phyloP scores from a whole-genome alignment of 2,888 invertebrate species.

The Exephanes ischioxanthus region DNA sequence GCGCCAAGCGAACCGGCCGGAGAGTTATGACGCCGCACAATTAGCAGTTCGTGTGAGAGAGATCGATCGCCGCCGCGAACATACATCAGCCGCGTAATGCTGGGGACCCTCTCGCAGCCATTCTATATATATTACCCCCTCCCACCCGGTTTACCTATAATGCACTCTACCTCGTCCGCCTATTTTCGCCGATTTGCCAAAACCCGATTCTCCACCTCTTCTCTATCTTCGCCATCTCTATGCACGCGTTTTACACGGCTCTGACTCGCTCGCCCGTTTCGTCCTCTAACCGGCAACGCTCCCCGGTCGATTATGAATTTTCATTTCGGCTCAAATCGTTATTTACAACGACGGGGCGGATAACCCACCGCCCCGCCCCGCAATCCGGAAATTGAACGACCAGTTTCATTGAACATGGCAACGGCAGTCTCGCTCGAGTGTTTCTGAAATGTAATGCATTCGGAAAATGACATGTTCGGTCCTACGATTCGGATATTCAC shows the following conservation, averaged over 20 bases:
- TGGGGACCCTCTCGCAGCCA: conserved; percentile 75
- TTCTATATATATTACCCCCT: conserved; percentile 8
- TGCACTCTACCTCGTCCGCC: conserved; percentile 63
- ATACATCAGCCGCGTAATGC: conserved; percentile 84
- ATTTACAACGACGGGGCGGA: conserved; percentile 38
- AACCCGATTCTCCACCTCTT: conserved; percentile 49
- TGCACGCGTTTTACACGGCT: conserved; percentile 26
- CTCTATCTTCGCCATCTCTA: conserved; percentile 32
- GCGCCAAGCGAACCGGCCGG: conserved; percentile 69
- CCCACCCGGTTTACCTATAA: conserved; percentile 59
- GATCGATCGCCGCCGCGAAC: conserved; percentile 84
- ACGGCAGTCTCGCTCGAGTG: neutral
- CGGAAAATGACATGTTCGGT: conserved; percentile 1
- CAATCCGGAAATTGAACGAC: conserved; percentile 46
- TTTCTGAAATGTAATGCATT: neutral
- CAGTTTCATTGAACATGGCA: conserved; percentile 24
- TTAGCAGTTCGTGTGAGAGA: conserved; percentile 85
- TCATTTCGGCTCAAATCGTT: conserved; percentile 71
- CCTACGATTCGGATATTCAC: neutral
- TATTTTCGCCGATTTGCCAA: conserved; percentile 67
- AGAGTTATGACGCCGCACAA: conserved; percentile 85
- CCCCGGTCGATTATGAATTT: conserved; percentile 74
- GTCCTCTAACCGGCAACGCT: conserved; percentile 62
- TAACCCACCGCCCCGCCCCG: neutral
- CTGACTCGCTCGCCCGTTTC: conserved; percentile 76